Evolutionary conservation across 2,113 vertebrate species (phyloP), one percentile per base, ranked within the genome.

Genomic region (Boulengeromyrus knoepffleri): DNA sequence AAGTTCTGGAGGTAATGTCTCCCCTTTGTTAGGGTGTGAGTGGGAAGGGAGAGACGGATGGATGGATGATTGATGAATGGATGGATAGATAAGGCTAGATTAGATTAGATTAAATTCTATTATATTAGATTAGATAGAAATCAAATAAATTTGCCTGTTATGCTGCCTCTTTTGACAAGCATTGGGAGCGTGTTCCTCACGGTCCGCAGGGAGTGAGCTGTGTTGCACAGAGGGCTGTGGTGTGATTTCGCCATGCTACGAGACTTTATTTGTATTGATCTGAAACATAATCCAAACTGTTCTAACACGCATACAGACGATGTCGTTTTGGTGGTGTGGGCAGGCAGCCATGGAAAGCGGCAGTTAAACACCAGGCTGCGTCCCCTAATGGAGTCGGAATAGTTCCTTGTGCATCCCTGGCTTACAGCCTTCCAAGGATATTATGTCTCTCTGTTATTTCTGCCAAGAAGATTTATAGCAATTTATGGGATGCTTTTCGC

Each of bases 261-360:
- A 58, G 56, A 42, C n/a, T 52, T 90, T 70, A 74, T 87, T 58
- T 46, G 89, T 66, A 87, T 86, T 74, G 89, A 90, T 74, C 46
- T 36, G 56, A 87, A 36, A 74, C 86, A 49, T 74, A 74, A 87
- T 36, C 31, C 46, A 42, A 74, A 62, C 39, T 17, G 19, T 84
- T 83, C 88, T 70, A 70, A 77, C 87, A n/a, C 47, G 52, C 70
- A 62, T 36, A 13, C 21, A 58, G 49, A 83, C 36, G 17, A 45
- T 24, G 15, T 45, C 56, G 19, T 45, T 50, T 45, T 27, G 49
- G 39, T 46, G 74, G 12, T 27, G 77, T 36, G 74, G 31, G 49
- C 49, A 36, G 50, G 15, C 70, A 89, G 74, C 74, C 70, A 39
- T 50, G 36, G 70, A 49, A 52, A 24, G 15, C 13, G 12, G 83